These are phyloP conservation scores for Petrolisthes manimaculis DNA, from an alignment of 2,888 invertebrate species.

Conservation along the genomic window DNA sequence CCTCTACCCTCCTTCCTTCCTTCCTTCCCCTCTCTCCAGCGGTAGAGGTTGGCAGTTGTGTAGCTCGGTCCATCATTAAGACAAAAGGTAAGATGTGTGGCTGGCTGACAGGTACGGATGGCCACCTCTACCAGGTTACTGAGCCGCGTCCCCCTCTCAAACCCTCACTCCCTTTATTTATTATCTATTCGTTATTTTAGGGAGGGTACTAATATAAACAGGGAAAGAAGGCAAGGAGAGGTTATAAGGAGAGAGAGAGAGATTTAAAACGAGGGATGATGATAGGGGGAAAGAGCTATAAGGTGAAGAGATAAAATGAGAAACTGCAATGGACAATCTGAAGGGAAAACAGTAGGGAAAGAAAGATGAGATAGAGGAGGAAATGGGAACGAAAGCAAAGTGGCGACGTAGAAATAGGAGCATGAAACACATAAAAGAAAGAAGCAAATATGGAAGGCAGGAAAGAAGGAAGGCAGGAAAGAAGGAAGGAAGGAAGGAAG, in stretches of 20 bases:
- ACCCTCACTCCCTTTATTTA: not conserved
- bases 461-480: not conserved
- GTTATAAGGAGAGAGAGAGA: not conserved
- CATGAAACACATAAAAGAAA: not conserved
- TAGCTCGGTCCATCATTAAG: constrained; percentile 35
- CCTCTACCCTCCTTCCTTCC: constrained; percentile 1
- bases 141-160: not conserved
- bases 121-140: constrained; percentile 1
- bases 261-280: not conserved
- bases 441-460: not conserved
- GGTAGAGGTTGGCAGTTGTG: not conserved
- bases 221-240: not conserved
- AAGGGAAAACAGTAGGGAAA: not conserved
- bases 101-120: constrained; percentile 32
- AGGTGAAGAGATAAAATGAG: not conserved
- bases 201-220: not conserved
- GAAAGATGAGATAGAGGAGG: not conserved
- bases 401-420: too few species aligned
- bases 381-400: not conserved
- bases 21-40: constrained; percentile 15
- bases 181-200: not conserved
- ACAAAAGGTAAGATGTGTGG: constrained; percentile 37
- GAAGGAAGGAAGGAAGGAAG: not conserved
- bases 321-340: not conserved
- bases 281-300: not conserved